Percentiles rank a stretch among this genome's conserved stretches.
Evolutionary conservation across 2,888 invertebrate species (phyloP).

Genomic region (Apamea epomidion): DNA sequence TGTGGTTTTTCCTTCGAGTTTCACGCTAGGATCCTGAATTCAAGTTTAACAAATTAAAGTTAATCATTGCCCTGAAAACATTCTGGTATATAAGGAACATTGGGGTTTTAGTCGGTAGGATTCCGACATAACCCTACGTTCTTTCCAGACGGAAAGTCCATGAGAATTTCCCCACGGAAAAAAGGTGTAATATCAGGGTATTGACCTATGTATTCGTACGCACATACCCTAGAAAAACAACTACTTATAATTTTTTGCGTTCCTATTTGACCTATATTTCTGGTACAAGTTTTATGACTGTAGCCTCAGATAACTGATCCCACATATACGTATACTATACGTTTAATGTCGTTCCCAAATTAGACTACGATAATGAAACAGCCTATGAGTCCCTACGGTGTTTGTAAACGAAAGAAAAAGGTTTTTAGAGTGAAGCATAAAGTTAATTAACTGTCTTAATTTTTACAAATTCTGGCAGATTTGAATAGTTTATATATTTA

Average conservation of each 20-base stretch:
- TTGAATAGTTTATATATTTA: background rate
- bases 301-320: slow-evolving; percentile 23
- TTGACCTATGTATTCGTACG: slow-evolving; percentile 2
- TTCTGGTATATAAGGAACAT: background rate
- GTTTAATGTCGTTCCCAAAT: slow-evolving; percentile 35
- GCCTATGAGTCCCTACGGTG: background rate
- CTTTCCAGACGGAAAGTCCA: background rate
- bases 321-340: background rate
- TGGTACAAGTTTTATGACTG: slow-evolving; percentile 17
- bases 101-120: no score
- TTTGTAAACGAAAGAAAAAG: slow-evolving; percentile 31
- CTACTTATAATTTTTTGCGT: background rate
- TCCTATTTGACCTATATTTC: slow-evolving; percentile 13
- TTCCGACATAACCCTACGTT: no score
- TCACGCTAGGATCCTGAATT: background rate
- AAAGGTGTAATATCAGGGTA: background rate
- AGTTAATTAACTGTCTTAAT: background rate
- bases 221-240: background rate
- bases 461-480: background rate
- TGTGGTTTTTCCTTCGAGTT: background rate
- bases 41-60: background rate
- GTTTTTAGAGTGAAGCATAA: slow-evolving; percentile 15
- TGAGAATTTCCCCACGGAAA: background rate
- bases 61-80: background rate
- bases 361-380: slow-evolving; percentile 39